Conservation (phyloP, 2,888 invertebrate genomes). For the Eucera pruinosa region DNA sequence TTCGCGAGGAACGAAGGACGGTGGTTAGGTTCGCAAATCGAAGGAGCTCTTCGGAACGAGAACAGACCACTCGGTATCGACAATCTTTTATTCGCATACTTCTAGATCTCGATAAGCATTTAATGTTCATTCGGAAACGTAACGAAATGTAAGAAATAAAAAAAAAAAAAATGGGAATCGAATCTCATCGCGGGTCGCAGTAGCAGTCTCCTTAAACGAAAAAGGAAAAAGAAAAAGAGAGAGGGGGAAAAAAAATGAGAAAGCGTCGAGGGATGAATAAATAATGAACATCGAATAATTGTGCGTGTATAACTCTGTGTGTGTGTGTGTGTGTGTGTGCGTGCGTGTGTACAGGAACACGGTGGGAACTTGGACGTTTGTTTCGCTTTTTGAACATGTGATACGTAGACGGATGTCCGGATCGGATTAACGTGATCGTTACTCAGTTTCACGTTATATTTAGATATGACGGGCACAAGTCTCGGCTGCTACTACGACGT, state of each 20-base stretch:
- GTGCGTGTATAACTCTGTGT: neutral
- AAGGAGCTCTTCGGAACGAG: constrained; percentile 67
- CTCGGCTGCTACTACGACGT: constrained; percentile 67
- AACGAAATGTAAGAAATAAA: too few species aligned
- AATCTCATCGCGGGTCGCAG: constrained; percentile 60
- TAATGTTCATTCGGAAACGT: constrained; percentile 57
- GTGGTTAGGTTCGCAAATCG: constrained; percentile 71
- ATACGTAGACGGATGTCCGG: constrained; percentile 52
- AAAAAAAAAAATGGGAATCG: constrained; percentile 51
- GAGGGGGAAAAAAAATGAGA: too few species aligned
- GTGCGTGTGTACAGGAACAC: too few species aligned
- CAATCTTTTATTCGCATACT: constrained; percentile 79
- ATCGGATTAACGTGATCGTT: neutral
- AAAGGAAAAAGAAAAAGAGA: too few species aligned
- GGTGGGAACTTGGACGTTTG: constrained; percentile 25
- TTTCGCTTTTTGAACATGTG: constrained; percentile 50
- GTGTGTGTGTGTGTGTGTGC: too few species aligned
- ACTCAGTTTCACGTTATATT: too few species aligned
- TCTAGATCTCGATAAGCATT: constrained; percentile 73
- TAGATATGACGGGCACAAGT: constrained; percentile 32
- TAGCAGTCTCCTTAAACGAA: constrained; percentile 52
- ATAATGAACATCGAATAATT: neutral
- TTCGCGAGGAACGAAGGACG: constrained; percentile 51
- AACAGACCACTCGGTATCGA: constrained; percentile 78
- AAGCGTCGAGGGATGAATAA: neutral